Evolutionary conservation across 1,140 invertebrate genomes (phyloP).

Genomic region (Meloidogyne hapla): DNA sequence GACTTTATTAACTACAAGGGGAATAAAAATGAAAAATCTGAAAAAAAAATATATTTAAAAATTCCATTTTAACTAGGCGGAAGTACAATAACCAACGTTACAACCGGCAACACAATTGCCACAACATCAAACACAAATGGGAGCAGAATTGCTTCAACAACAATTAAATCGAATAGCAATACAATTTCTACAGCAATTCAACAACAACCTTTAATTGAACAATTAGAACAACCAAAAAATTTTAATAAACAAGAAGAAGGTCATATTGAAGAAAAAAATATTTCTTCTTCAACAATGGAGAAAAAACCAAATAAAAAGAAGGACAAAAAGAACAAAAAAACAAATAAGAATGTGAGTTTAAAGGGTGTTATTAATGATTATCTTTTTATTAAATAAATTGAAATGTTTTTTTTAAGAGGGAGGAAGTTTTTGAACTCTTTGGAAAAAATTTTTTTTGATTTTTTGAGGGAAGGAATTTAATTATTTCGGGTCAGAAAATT

Average conservation of each 20-base stretch:
- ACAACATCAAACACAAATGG: neutral
- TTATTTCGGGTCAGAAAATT: too few relatives aligned
- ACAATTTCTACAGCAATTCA: neutral
- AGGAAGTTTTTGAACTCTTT: too few relatives aligned
- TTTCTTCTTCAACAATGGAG: neutral
- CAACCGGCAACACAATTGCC: neutral
- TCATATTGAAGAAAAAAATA: neutral
- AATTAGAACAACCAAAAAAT: neutral
- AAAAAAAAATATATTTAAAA: too few relatives aligned
- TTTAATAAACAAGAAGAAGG: too few relatives aligned
- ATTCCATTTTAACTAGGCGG: too few relatives aligned
- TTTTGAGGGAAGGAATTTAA: too few relatives aligned
- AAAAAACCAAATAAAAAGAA: neutral
- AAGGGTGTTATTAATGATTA: neutral
- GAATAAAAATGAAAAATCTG: too few relatives aligned
- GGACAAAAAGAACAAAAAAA: neutral
- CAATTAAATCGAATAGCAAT: neutral
- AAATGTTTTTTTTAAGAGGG: too few relatives aligned
- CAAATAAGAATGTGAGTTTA: constrained; percentile 1
- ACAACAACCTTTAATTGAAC: neutral
- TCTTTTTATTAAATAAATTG: neutral
- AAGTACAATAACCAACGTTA: neutral
- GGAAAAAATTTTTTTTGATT: too few relatives aligned
- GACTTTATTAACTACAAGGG: too few relatives aligned
- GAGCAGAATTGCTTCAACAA: neutral